phyloP scores from a whole-genome alignment of 2,797 vertebrate species.

The Cetoscarus ocellatus region DNA sequence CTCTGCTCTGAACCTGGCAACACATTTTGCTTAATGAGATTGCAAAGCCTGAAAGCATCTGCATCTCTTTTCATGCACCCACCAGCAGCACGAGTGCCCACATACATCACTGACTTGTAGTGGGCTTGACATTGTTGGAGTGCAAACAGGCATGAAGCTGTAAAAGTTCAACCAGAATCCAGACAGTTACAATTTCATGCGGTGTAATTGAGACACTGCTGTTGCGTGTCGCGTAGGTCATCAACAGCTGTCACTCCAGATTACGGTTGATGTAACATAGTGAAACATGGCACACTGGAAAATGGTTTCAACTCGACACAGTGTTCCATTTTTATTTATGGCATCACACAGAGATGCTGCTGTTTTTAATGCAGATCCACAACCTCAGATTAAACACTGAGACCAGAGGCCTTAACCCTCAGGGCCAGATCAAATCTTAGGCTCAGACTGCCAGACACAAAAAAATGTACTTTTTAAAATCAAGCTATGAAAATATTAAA shows the following conservation, averaged over 20 bases:
- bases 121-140: constrained; percentile 58
- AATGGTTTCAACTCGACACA: constrained; percentile 5
- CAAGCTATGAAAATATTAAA: too few relatives aligned
- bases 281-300: constrained; percentile 34
- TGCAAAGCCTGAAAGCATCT: constrained; percentile 57
- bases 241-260: constrained; percentile 59
- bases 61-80: constrained; percentile 39
- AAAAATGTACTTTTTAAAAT: too few relatives aligned
- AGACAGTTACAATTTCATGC: constrained; percentile 63
- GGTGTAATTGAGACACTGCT: constrained; percentile 52
- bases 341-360: background rate
- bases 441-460: too few relatives aligned
- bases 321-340: background rate
- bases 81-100: constrained; percentile 55
- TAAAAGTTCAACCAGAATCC: constrained; percentile 65
- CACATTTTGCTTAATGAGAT: constrained; percentile 73
- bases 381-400: background rate
- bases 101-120: constrained; percentile 43
- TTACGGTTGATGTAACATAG: constrained; percentile 65
- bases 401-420: background rate
- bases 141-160: constrained; percentile 58
- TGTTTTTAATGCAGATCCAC: constrained; percentile 5
- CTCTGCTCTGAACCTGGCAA: constrained; percentile 72
- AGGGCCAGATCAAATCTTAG: too few relatives aligned
- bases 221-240: constrained; percentile 57